phyloP scores from a whole-genome alignment of 2,797 vertebrate species.

The Acropternis orthonyx region DNA sequence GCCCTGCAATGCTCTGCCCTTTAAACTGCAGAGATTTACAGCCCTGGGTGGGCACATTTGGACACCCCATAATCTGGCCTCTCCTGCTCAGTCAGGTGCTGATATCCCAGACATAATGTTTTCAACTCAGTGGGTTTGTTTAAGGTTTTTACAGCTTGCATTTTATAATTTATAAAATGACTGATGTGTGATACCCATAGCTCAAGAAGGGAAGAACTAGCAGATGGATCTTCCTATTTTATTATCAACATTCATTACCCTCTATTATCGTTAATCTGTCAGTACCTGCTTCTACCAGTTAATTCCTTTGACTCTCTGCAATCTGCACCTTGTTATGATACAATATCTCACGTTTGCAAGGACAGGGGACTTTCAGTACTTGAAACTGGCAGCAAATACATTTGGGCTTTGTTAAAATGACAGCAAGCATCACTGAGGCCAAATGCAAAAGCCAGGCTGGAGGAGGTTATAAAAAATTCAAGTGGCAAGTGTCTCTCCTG shows the following conservation, averaged over 20 bases:
- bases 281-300: constrained; percentile 52
- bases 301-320: constrained; percentile 56
- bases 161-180: constrained; percentile 9
- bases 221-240: constrained; percentile 37
- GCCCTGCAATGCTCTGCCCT: neutral
- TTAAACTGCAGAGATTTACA: neutral
- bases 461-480: constrained; percentile 69
- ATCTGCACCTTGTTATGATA: constrained; percentile 58
- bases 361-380: constrained; percentile 59
- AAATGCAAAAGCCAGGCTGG: constrained; percentile 66
- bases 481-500: constrained; percentile 63
- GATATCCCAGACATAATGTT: neutral
- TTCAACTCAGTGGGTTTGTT: neutral
- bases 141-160: neutral
- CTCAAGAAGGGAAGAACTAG: constrained; percentile 7
- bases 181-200: neutral
- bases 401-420: constrained; percentile 72
- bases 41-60: neutral
- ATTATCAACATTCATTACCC: constrained; percentile 52
- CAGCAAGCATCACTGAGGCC: constrained; percentile 63
- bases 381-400: constrained; percentile 55
- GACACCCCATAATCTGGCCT: neutral
- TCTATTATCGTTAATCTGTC: constrained; percentile 62
- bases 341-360: constrained; percentile 57
- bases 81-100: neutral